Conservation (phyloP, 2,797 vertebrate species). For the Tragelaphus eurycerus region DNA sequence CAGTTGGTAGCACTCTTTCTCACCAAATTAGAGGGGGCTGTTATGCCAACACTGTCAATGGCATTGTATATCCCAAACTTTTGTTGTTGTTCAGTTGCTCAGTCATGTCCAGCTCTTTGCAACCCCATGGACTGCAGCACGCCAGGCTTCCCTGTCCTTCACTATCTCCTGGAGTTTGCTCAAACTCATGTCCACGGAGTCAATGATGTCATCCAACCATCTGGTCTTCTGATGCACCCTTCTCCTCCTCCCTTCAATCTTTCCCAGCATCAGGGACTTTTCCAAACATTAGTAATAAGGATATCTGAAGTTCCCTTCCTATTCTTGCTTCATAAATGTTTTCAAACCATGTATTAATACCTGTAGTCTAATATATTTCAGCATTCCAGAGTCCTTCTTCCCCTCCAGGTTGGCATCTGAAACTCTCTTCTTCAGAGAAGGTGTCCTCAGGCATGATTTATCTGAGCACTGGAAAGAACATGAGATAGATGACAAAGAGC, state of each 20-base stretch:
- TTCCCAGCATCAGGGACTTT: neutral
- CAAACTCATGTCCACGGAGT: neutral
- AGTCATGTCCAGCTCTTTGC: neutral
- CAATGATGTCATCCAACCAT: neutral
- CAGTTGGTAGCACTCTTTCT: neutral
- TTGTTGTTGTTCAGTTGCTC: neutral
- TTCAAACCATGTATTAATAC: slow-evolving; percentile 75
- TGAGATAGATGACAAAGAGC: neutral
- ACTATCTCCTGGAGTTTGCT: neutral
- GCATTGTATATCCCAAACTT: neutral
- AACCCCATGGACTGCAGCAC: neutral
- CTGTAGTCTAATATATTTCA: slow-evolving; percentile 98
- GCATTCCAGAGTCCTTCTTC: slow-evolving; percentile 98
- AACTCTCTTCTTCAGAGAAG: slow-evolving; percentile 95
- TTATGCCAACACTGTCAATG: neutral
- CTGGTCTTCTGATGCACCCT: neutral
- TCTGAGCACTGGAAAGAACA: slow-evolving; percentile 91
- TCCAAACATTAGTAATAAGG: neutral
- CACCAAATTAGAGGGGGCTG: neutral
- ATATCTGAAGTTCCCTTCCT: neutral
- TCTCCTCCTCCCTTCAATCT: neutral
- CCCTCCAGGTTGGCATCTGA: slow-evolving; percentile 92
- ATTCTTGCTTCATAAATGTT: neutral
- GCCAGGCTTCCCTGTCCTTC: neutral
- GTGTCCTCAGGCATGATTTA: slow-evolving; percentile 96